Base-by-base conservation (phyloP, 2,888 invertebrate species). In the Cinara cedri region DNA sequence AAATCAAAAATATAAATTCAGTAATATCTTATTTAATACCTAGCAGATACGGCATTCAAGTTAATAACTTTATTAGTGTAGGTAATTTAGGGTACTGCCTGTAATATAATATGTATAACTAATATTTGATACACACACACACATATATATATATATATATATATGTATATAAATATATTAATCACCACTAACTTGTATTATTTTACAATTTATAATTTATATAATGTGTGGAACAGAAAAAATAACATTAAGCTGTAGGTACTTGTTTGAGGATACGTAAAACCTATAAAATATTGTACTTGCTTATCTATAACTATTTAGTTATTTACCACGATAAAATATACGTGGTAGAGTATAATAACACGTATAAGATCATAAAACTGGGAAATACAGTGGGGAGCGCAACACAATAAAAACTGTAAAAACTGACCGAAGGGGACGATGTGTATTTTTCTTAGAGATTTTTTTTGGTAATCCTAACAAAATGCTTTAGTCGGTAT, bases 391-490 rank as follows among this genome's bases (percentile, higher is more conserved):
- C 60, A 21, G 11, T 13, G 60, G 16, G 62, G 42, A 51, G 42
- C 8, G 34, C 8, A 21, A 62, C 13, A 34, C 26, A 19, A 55
- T 68, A 78, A 66, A 74, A 60, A 78, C 26, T 21, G 16, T 68
- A 78, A 66, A 74, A 60, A 78, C 26, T 21, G 16, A 34, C 44
- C 66, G 16, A 19, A 68, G 34, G 46, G 51, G 34, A 44, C 24
- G 44, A 51, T 63, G 72, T 63, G 49, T 78, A 26, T 78, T 66
- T 74, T 78, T 78, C 51, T 60, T 68, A 21, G 11, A 55, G 68
- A 60, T 70, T 21, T 78, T 70, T 75, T 51, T 60, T 63, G n/a
- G 76, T 68, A 78, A 68, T 57, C 76, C 76, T 46, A 78, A 78
- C 55, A n/a, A 60, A 78, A 78, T 60, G 76, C 57, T 68, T 42